These are phyloP conservation scores for Cephus sareptanus DNA, from an alignment of 2,888 invertebrate species.

Conservation along the genomic window DNA sequence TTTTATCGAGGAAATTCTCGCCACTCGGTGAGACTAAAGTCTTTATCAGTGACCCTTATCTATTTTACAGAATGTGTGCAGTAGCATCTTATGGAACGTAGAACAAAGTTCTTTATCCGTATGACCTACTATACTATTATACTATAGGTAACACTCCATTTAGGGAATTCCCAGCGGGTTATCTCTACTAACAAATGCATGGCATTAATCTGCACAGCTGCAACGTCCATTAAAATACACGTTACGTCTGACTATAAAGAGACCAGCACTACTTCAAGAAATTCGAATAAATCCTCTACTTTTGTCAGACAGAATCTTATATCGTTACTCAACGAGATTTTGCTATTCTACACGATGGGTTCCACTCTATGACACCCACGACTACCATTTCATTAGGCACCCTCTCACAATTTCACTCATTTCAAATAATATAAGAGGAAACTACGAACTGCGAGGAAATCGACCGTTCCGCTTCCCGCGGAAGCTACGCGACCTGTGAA, in stretches of 20 bases:
- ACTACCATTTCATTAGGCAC: background rate
- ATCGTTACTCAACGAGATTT: background rate
- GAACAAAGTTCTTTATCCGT: background rate
- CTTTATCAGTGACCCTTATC: background rate
- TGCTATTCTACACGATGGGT: background rate
- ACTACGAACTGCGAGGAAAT: background rate
- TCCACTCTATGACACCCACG: background rate
- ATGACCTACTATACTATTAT: background rate
- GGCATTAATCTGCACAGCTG: background rate
- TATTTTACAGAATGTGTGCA: background rate
- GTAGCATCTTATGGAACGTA: background rate
- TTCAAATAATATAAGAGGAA: background rate
- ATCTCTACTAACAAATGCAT: background rate
- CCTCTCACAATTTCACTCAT: background rate
- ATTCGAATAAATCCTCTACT: background rate
- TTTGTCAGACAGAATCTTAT: background rate
- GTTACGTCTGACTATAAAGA: background rate
- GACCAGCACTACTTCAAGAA: background rate
- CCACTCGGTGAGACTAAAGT: background rate
- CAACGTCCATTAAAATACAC: background rate
- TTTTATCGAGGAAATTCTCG: background rate
- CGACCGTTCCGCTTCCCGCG: background rate
- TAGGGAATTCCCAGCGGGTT: background rate
- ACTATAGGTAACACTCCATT: background rate
- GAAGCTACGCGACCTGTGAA: background rate